Evolutionary conservation across 1,140 invertebrate species (phyloP).

Genomic region (Dreissena polymorpha): DNA sequence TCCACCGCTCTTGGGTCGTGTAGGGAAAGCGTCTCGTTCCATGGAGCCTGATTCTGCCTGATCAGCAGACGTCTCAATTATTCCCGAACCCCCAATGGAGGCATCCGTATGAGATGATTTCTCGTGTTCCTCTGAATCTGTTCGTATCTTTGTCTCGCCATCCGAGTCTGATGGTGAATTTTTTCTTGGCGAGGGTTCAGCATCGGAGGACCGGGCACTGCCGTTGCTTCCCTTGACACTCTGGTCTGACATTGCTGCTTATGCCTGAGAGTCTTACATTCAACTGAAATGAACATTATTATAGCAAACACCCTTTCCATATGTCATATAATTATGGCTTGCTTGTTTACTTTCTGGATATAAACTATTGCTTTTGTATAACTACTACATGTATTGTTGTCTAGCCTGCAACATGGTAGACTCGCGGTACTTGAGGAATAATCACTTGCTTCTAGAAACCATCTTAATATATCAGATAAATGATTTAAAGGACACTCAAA

Average conservation of each 20-base stretch:
- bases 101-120: slow-evolving; percentile 41
- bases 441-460: neutral
- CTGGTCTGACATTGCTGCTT: slow-evolving; percentile 23
- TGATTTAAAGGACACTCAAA: too few relatives aligned
- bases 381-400: too few relatives aligned
- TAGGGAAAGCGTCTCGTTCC: slow-evolving; percentile 21
- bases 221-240: slow-evolving; percentile 38
- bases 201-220: slow-evolving; percentile 14
- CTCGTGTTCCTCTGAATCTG: slow-evolving; percentile 52
- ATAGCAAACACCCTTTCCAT: too few relatives aligned
- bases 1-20: slow-evolving; percentile 56
- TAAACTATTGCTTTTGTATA: too few relatives aligned
- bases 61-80: neutral
- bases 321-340: too few relatives aligned
- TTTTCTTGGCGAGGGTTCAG: neutral
- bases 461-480: neutral
- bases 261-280: too few relatives aligned
- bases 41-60: neutral
- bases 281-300: too few relatives aligned
- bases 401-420: neutral
- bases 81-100: neutral
- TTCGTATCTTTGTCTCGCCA: slow-evolving; percentile 57
- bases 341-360: too few relatives aligned
- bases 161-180: slow-evolving; percentile 29
- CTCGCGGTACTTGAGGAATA: neutral